These are phyloP conservation scores for Rhodophaea formosa DNA, from an alignment of 2,888 invertebrate species.

Conservation along the genomic window DNA sequence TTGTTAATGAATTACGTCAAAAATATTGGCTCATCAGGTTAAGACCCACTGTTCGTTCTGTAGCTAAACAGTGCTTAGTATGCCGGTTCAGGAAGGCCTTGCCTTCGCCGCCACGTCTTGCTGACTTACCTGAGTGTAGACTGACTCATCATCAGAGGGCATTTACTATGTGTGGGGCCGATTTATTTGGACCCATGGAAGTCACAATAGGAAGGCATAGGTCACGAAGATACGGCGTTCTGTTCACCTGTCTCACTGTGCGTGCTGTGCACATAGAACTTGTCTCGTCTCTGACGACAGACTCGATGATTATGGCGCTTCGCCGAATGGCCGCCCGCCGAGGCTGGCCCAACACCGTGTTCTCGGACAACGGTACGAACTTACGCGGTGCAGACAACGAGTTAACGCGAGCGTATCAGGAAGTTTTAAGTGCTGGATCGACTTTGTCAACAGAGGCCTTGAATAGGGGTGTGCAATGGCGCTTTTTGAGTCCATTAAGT, in stretches of 20 bases:
- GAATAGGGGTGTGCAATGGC: too few relatives aligned
- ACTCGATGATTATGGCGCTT: conserved; percentile 31
- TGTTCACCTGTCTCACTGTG: conserved; percentile 31
- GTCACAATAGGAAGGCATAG: too few relatives aligned
- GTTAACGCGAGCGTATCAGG: neutral
- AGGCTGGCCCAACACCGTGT: conserved; percentile 27
- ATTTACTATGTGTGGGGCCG: conserved; percentile 9
- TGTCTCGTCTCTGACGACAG: conserved; percentile 24
- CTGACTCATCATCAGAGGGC: conserved; percentile 24
- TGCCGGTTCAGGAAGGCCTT: conserved; percentile 16
- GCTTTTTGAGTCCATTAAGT: too few relatives aligned
- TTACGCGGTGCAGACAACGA: conserved; percentile 1
- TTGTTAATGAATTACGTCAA: conserved; percentile 30
- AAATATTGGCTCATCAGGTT: conserved; percentile 30
- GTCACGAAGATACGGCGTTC: conserved; percentile 23
- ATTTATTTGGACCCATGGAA: too few relatives aligned
- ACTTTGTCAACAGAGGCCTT: too few relatives aligned
- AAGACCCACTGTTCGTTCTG: conserved; percentile 22
- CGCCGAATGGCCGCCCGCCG: conserved; percentile 30
- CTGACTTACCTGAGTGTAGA: conserved; percentile 24
- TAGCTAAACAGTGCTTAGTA: conserved; percentile 17
- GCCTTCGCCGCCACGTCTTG: conserved; percentile 15
- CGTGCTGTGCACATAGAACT: conserved; percentile 31
- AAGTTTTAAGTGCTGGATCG: too few relatives aligned
- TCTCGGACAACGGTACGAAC: conserved; percentile 25